A percentile compares a stretch with the other conserved stretches of the same genome.
phyloP scores from a whole-genome alignment of 2,797 vertebrate genomes.

The Oreortyx pictus region DNA sequence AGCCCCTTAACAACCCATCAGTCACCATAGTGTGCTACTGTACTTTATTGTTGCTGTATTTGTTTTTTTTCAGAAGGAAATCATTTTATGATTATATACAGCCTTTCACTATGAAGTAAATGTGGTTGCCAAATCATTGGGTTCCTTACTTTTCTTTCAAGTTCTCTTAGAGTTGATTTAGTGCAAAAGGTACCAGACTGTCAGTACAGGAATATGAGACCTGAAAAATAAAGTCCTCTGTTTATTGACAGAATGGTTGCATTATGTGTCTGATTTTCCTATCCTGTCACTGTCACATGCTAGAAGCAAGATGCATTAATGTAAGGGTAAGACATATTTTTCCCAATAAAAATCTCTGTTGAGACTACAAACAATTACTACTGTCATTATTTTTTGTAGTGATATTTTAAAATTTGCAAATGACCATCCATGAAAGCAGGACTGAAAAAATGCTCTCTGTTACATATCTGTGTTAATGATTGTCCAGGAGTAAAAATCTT shows the following conservation, averaged over 20 bases:
- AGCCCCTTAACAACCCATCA: constrained; percentile 74
- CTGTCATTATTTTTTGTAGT: constrained; percentile 42
- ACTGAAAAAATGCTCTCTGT: constrained; percentile 43
- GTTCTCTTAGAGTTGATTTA: neutral
- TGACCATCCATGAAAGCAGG: constrained; percentile 12
- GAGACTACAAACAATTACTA: constrained; percentile 42
- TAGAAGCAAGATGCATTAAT: neutral
- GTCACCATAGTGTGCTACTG: constrained; percentile 58
- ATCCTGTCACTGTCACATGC: neutral
- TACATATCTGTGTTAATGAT: neutral
- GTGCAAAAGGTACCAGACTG: neutral
- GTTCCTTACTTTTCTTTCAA: neutral
- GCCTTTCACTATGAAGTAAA: neutral
- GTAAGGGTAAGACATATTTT: neutral
- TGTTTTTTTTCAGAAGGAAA: constrained; percentile 10
- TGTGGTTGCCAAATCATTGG: neutral
- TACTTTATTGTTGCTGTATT: neutral
- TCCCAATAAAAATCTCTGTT: constrained; percentile 33
- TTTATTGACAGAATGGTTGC: constrained; percentile 21
- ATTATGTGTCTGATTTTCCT: neutral
- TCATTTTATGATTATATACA: constrained; percentile 37
- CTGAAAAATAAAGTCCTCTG: constrained; percentile 24
- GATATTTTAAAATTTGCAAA: constrained; percentile 50
- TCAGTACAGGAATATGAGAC: neutral
- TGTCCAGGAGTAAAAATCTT: constrained; percentile 35